Base-by-base conservation (phyloP, 2,888 invertebrate species). In the Trissoscelio sp. region DNA sequence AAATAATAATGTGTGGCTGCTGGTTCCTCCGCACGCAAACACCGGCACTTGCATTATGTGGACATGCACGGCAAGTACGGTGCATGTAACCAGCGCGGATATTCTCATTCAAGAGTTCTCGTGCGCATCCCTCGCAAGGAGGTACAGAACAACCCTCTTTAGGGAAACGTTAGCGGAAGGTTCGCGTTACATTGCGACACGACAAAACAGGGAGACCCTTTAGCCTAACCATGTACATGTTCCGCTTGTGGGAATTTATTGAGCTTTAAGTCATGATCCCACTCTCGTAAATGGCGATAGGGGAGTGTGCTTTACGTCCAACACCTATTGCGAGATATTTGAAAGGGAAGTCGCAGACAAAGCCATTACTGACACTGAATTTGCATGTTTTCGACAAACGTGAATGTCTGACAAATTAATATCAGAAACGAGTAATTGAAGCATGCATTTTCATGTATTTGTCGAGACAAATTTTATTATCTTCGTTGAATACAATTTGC, bases 81-180 rank as follows among this genome's bases (percentile, higher is more conserved):
- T 42, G 55, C 58, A 70, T 58, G 74, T 55, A 79, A 44, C 51
- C 46, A 64, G 53, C 66, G 72, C 39, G 53, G 77, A 81, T 82
- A 83, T 82, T 81, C 62, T 64, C 42, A 81, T 75, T 75, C 81
- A 78, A 74, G 77, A 70, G 74, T 70, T 69, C 79, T 70, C 72
- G 70, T 62, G 78, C 77, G 79, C 82, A 83, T 83, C 81, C 79
- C 79, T 79, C 60, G 67, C 64, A 34, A 70, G 57, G 37, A 75
- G 58, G 64, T 46, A 75, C 44, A 77, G 67, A 67, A 46, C 82
- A 81, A 82, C 80, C 85, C 73, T 83, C 83, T 81, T 69, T 69
- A 57, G 78, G 75, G 72, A 82, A 83, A 83, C 81, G 79, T 86
- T 85, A 83, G 84, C 83, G 77, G 81, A 85, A 86, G 83, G 82